A percentile compares a stretch with the other conserved stretches of the same genome.
Evolutionary conservation across 2,888 invertebrate genomes (phyloP).

Genomic region (Rhogogaster chlorosoma): DNA sequence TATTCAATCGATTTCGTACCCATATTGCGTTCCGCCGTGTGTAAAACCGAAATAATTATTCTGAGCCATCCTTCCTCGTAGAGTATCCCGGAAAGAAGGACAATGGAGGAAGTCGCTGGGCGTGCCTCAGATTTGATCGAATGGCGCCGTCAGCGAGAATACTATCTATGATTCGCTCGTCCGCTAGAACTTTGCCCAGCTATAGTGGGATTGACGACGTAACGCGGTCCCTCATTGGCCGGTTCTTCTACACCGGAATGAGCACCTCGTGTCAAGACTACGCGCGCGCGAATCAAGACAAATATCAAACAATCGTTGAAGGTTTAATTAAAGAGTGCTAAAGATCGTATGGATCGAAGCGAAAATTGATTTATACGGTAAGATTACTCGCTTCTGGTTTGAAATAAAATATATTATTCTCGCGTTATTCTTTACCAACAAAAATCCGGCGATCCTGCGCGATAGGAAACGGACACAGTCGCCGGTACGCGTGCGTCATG

Average conservation of each 20-base stretch:
- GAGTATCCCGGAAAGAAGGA: conserved; percentile 76
- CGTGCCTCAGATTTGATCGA: conserved; percentile 71
- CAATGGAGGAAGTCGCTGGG: conserved; percentile 75
- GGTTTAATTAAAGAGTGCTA: neutral
- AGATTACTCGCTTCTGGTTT: neutral
- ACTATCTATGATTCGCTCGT: conserved; percentile 64
- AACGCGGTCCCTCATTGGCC: conserved; percentile 21
- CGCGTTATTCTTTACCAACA: neutral
- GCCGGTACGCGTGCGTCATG: conserved; percentile 23
- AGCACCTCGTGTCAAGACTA: conserved; percentile 55
- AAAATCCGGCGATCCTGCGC: neutral
- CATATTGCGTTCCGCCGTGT: conserved; percentile 95
- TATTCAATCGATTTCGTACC: conserved; percentile 80
- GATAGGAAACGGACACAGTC: neutral
- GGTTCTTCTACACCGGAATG: neutral
- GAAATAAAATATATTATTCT: neutral
- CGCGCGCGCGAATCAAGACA: conserved; percentile 65
- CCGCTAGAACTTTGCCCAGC: conserved; percentile 56
- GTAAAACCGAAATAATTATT: conserved; percentile 98
- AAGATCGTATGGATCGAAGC: neutral
- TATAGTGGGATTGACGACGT: neutral
- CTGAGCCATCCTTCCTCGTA: conserved; percentile 85
- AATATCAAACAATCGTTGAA: neutral
- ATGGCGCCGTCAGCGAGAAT: conserved; percentile 63
- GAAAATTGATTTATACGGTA: neutral